phyloP scores from a whole-genome alignment of 2,113 vertebrate species.

The Mirza zaza region DNA sequence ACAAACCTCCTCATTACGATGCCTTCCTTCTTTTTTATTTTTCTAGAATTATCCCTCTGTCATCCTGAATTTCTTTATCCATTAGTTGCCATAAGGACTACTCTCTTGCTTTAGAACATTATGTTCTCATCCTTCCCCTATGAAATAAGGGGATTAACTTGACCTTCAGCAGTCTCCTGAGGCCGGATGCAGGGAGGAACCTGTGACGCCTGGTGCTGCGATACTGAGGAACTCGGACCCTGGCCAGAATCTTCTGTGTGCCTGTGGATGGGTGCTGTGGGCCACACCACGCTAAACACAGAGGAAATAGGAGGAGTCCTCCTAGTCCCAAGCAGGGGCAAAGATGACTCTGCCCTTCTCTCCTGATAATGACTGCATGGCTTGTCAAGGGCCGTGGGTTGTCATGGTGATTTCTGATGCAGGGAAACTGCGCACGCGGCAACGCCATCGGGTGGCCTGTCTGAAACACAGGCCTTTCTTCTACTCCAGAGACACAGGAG shows the following conservation, averaged over 20 bases:
- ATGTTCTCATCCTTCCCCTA: neutral
- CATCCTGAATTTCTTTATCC: neutral
- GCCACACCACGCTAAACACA: rapidly evolving
- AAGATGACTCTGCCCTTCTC: neutral
- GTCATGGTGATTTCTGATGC: constrained; percentile 35
- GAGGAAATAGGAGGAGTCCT: neutral
- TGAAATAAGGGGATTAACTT: neutral
- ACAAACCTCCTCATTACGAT: neutral
- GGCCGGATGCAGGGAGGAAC: neutral
- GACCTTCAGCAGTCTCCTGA: neutral
- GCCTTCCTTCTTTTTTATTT: neutral
- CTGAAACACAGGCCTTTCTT: neutral
- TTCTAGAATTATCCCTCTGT: constrained; percentile 23
- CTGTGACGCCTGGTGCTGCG: neutral
- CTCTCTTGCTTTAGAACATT: neutral
- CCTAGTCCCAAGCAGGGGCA: neutral
- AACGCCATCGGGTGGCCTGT: neutral
- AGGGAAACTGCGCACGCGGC: neutral
- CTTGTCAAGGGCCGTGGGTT: neutral
- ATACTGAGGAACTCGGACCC: neutral
- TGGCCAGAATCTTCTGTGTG: neutral
- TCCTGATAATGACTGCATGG: neutral
- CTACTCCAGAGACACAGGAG: neutral
- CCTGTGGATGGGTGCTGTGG: neutral
- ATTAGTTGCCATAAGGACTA: neutral